Evolutionary conservation across 92 coral and sea anemone genomes (phyloP), one percentile per base, ranked within the genome.

Genomic region (Zoanthus gigantus): DNA sequence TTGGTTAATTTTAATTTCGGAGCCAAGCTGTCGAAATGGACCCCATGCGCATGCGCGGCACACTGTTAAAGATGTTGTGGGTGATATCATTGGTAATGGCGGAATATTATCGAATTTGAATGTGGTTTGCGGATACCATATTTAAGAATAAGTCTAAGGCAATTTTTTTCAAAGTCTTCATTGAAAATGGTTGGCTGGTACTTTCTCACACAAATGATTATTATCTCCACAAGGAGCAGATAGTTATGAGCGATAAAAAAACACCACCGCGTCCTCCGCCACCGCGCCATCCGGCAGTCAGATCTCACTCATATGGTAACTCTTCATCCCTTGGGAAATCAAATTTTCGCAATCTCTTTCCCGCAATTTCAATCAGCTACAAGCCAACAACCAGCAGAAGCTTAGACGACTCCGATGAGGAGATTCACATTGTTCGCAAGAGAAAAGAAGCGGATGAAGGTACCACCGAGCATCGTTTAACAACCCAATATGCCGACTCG

Each of bases 261-360:
- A 92, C 98, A 61, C 99, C 99, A 15, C 94, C 96, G 78, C 89
- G 99, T 32, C 99, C 99, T 30, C 99, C 99, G 44, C 90, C 91
- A 73, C 99, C 99, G 14, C 86, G 94, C 37, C 74, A 81, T 14
- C 79, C 89, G 74, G 66, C 95, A 66, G 87, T 69, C 83, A 86
- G 81, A 29, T 83, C 92, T 53, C 89, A 85, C 76, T 85, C 90
- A 58, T 76, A 71, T 81, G 93, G 91, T 34, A 73, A 78, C 80
- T 73, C 84, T 14, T 42, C 87, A 50, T 89, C 69, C 56, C 89
- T 92, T 30, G 86, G 92, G 83, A 91, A 93, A 23, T 81, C 92
- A 32, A 75, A 91, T 52, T 69, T 94, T 32, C 86, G 94, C 56
- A 92, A 92, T 52, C 91, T 92, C 11, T 84, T 92, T 71, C 92